A percentile compares a stretch with the other conserved stretches of the same genome.
phyloP scores from a whole-genome alignment of 2,888 invertebrate species.

The Ceramica pisi region DNA sequence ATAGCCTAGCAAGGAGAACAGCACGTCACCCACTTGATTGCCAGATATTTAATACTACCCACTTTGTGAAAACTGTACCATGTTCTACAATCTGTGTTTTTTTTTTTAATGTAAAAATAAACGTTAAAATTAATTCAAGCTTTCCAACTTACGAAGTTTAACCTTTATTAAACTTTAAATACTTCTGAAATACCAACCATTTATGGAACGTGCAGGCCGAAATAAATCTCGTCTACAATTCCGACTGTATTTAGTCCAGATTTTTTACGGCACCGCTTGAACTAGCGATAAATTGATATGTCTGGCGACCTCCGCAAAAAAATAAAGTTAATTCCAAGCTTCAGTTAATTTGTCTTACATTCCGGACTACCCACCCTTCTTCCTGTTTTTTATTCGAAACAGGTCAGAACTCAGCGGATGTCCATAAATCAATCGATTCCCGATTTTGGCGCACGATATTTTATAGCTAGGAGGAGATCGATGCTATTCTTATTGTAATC shows the following conservation, averaged over 20 bases:
- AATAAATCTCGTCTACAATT: slow-evolving; percentile 1
- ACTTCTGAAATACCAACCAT: neutral
- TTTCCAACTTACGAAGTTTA: too few relatives aligned
- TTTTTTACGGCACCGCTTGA: neutral
- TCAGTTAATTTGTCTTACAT: slow-evolving; percentile 46
- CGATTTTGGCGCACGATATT: slow-evolving; percentile 19
- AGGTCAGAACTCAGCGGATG: slow-evolving; percentile 20
- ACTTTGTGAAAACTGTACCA: too few relatives aligned
- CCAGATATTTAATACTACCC: too few relatives aligned
- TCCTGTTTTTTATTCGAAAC: slow-evolving; percentile 45
- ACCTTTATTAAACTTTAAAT: too few relatives aligned
- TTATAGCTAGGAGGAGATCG: slow-evolving; percentile 12
- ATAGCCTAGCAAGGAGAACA: too few relatives aligned
- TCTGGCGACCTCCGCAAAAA: slow-evolving; percentile 6
- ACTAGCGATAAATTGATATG: slow-evolving; percentile 8
- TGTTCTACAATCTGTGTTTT: too few relatives aligned
- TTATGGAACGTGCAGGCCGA: neutral
- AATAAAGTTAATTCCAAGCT: slow-evolving; percentile 20
- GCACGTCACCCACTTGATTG: too few relatives aligned
- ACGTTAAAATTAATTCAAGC: too few relatives aligned
- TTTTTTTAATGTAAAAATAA: too few relatives aligned
- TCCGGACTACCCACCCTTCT: slow-evolving; percentile 13
- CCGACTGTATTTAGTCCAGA: neutral
- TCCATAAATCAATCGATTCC: slow-evolving; percentile 54
- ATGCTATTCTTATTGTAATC: slow-evolving; percentile 55